A percentile compares a stretch with the other conserved stretches of the same genome.
phyloP scores from a whole-genome alignment of 2,797 vertebrate genomes.

The Esox masquinongy region DNA sequence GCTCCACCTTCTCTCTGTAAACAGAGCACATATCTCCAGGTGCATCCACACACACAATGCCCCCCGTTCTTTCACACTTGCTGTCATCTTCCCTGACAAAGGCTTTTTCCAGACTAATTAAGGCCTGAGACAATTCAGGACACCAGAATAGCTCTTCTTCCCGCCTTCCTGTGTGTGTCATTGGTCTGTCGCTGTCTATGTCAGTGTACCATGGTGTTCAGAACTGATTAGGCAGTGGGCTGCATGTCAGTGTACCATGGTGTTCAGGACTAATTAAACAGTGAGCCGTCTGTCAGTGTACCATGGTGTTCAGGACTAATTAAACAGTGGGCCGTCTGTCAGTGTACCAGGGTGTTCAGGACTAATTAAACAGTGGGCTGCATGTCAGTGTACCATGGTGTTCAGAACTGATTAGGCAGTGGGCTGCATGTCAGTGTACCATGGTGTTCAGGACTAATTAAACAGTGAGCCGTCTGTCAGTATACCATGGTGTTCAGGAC shows the following conservation, averaged over 20 bases:
- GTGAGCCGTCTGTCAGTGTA: background rate
- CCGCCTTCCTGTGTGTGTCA: constrained; percentile 14
- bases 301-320: background rate
- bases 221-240: background rate
- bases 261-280: background rate
- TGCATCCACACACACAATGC: constrained; percentile 32
- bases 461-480: background rate
- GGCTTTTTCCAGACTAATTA: constrained; percentile 75
- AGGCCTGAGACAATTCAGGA: constrained; percentile 61
- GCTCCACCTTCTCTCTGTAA: constrained; percentile 43
- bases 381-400: constrained; percentile 4
- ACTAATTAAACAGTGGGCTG: background rate
- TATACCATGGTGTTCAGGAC: background rate
- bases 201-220: background rate
- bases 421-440: background rate
- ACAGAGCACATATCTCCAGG: constrained; percentile 52
- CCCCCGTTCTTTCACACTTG: constrained; percentile 62
- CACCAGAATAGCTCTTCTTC: constrained; percentile 64
- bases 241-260: background rate
- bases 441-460: background rate
- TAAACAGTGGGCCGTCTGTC: background rate
- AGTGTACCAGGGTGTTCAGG: background rate
- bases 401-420: background rate
- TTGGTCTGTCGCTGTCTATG: constrained; percentile 16
- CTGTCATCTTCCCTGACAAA: constrained; percentile 61